A percentile compares a stretch with the other conserved stretches of the same genome.
These are phyloP conservation scores for Romanogobio albipinnatus DNA, from an alignment of 2,113 vertebrate genomes.

Conservation along the genomic window DNA sequence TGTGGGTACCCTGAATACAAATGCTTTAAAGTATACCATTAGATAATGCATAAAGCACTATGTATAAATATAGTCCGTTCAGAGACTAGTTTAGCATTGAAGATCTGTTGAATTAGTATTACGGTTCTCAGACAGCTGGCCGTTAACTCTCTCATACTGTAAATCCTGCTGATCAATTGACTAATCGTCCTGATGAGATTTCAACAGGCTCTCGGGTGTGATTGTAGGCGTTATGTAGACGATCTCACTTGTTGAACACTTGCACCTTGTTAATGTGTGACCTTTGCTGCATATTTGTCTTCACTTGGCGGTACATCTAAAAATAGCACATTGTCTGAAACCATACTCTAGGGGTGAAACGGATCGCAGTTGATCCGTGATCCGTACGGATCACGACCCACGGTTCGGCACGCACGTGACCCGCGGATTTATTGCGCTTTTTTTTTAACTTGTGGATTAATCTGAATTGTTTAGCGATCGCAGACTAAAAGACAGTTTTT, in stretches of 20 bases:
- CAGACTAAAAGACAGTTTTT: too few relatives aligned
- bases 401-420: too few relatives aligned
- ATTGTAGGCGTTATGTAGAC: neutral
- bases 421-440: too few relatives aligned
- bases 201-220: neutral
- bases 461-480: too few relatives aligned
- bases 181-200: neutral
- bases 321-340: neutral
- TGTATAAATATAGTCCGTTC: neutral
- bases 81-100: neutral
- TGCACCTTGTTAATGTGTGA: slow-evolving; percentile 38
- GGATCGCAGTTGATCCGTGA: too few relatives aligned
- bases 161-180: neutral
- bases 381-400: too few relatives aligned
- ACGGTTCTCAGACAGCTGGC: neutral
- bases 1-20: neutral
- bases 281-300: slow-evolving; percentile 37
- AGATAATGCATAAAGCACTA: neutral
- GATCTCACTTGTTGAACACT: slow-evolving; percentile 20
- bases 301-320: slow-evolving; percentile 27
- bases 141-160: neutral
- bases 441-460: too few relatives aligned
- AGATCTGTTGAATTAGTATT: neutral
- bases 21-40: neutral
- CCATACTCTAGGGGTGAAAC: too few relatives aligned